A percentile compares a stretch with the other conserved stretches of the same genome.
Conservation (phyloP, 2,888 invertebrate genomes). For the Geotrupes spiniger region DNA sequence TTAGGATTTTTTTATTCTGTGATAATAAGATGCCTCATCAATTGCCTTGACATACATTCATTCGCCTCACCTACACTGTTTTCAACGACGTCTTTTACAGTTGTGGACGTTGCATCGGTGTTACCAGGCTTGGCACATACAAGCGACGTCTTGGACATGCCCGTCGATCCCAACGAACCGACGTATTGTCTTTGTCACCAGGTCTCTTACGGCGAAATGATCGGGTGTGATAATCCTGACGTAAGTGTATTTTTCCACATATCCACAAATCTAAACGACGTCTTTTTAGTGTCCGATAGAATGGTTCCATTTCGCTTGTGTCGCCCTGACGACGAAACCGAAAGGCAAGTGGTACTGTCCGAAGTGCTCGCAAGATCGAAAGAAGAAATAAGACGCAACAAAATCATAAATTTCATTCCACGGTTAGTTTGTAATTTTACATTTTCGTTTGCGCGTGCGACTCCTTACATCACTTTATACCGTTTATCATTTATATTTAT, state of each 20-base stretch:
- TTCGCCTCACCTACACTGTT: too few relatives aligned
- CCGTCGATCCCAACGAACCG: constrained; percentile 96
- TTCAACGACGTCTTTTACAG: constrained; percentile 34
- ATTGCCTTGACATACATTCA: too few relatives aligned
- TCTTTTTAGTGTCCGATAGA: constrained; percentile 74
- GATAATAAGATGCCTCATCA: too few relatives aligned
- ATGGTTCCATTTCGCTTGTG: constrained; percentile 96
- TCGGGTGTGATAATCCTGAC: constrained; percentile 92
- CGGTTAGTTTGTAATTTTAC: too few relatives aligned
- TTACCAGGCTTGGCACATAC: constrained; percentile 66
- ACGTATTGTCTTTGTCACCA: constrained; percentile 98
- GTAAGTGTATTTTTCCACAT: constrained; percentile 50
- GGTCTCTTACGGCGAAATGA: constrained; percentile 96
- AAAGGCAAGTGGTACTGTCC: constrained; percentile 97
- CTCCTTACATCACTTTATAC: too few relatives aligned
- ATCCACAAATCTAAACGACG: constrained; percentile 19
- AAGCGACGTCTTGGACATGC: constrained; percentile 87
- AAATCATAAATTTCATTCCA: constrained; percentile 8
- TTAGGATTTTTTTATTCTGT: too few relatives aligned
- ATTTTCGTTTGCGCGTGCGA: too few relatives aligned
- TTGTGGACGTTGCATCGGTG: constrained; percentile 47
- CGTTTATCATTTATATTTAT: too few relatives aligned
- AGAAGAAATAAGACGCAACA: constrained; percentile 65
- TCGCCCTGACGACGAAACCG: constrained; percentile 84
- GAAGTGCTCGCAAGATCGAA: constrained; percentile 79